A percentile compares a stretch with the other conserved stretches of the same genome.
These are phyloP conservation scores for Pararge aegeria DNA, from an alignment of 1,140 invertebrate genomes.

Conservation along the genomic window DNA sequence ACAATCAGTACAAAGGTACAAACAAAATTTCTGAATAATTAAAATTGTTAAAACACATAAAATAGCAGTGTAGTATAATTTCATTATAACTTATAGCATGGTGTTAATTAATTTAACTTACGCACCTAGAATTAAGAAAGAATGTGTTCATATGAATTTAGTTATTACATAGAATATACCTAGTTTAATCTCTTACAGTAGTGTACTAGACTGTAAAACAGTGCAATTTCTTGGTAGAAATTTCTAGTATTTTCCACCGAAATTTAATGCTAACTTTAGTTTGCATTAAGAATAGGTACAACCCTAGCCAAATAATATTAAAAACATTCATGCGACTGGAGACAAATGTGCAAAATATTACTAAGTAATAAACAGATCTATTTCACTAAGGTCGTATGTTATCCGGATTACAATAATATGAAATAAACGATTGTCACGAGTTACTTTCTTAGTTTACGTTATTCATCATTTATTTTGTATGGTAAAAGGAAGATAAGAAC, in stretches of 20 bases:
- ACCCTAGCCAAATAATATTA: slow-evolving; percentile 16
- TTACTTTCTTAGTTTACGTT: background rate
- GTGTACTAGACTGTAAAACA: slow-evolving; percentile 64
- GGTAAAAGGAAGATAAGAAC: background rate
- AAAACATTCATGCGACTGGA: background rate
- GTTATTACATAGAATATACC: slow-evolving; percentile 63
- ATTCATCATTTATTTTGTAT: background rate
- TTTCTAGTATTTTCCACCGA: slow-evolving; percentile 35
- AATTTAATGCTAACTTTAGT: slow-evolving; percentile 20
- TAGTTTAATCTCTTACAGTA: slow-evolving; percentile 47
- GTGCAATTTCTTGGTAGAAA: slow-evolving; percentile 48
- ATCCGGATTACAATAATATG: too few species aligned
- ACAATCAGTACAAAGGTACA: slow-evolving; percentile 33
- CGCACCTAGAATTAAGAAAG: slow-evolving; percentile 66
- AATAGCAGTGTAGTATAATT: slow-evolving; percentile 5
- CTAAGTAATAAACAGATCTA: background rate
- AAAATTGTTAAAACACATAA: slow-evolving; percentile 8
- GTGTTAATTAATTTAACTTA: slow-evolving; percentile 50
- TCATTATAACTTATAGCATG: slow-evolving; percentile 54
- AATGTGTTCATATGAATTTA: slow-evolving; percentile 78
- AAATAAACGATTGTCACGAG: background rate
- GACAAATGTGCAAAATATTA: slow-evolving; percentile 3
- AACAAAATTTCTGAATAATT: slow-evolving; percentile 20
- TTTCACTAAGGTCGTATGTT: too few species aligned
- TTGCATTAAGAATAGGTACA: slow-evolving; percentile 18